Percentiles rank a stretch among this genome's conserved stretches.
Evolutionary conservation across 2,888 invertebrate genomes (phyloP).

Genomic region (Uropetala carovei): DNA sequence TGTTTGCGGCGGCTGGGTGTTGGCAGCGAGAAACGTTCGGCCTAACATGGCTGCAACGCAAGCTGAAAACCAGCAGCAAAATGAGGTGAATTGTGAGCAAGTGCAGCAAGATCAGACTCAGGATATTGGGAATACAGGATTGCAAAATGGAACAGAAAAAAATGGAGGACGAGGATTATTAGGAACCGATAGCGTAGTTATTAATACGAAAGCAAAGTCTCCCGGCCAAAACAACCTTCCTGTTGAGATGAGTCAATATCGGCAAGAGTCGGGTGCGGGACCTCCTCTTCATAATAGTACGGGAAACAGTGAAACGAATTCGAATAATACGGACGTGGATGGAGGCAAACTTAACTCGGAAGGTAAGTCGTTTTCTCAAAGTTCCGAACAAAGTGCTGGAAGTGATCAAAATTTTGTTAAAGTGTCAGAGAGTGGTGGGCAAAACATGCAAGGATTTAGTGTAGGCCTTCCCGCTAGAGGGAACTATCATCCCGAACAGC

Average conservation of each 20-base stretch:
- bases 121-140: constrained; percentile 81
- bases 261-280: constrained; percentile 81
- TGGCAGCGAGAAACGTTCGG: constrained; percentile 77
- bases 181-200: constrained; percentile 76
- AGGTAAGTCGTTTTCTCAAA: constrained; percentile 70
- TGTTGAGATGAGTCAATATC: constrained; percentile 83
- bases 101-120: constrained; percentile 82
- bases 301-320: constrained; percentile 70
- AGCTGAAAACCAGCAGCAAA: constrained; percentile 86
- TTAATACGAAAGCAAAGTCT: constrained; percentile 82
- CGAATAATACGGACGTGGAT: constrained; percentile 70
- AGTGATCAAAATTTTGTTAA: constrained; percentile 70
- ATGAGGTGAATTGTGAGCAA: constrained; percentile 83
- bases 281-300: constrained; percentile 73
- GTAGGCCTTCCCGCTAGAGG: constrained; percentile 71
- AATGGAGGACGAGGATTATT: constrained; percentile 80
- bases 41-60: constrained; percentile 90
- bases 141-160: constrained; percentile 89
- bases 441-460: constrained; percentile 71
- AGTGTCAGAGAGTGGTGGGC: constrained; percentile 70
- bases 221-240: constrained; percentile 78
- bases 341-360: constrained; percentile 70
- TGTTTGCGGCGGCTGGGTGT: constrained; percentile 80
- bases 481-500: constrained; percentile 70
- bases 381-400: constrained; percentile 70